Evolutionary conservation across 2,888 invertebrate genomes (phyloP), one percentile per base, ranked within the genome.

Genomic region (Kryphioiulus occultus): DNA sequence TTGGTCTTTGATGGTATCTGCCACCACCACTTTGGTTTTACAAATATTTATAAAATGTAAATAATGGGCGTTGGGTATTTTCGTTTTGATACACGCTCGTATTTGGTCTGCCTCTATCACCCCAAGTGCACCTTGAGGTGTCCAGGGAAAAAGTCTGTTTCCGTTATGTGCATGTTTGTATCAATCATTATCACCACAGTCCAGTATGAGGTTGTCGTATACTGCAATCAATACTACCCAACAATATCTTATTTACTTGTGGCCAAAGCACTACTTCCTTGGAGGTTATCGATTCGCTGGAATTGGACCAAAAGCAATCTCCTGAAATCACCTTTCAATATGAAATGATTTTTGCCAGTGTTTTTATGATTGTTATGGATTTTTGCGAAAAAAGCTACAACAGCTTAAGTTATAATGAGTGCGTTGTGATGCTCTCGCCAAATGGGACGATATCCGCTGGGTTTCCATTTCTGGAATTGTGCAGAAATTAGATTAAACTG

Each of bases 341-440:
- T 59, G 22, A 59, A 59, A 59, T 22, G 59, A 59, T 59, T 59
- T 59, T 59, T n/a, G 59, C 59, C 19, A 59, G 22, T n/a, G 59
- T 59, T 59, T 59, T 59, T 59, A 59, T 59, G 59, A 59, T 59
- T 59, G 59, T 59, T 59, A 59, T 59, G 22, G 59, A 59, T 59
- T 59, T 59, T 59, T 22, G 22, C n/a, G 47, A 47, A 59, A 59
- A 59, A 59, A 9, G 19, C 59, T 19, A 59, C 59, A 59, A 59
- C 59, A 59, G 59, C 59, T 59, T n/a, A 59, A n/a, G 59, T 59
- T 59, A 59, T 59, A 59, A 59, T 59, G 59, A 59, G 59, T 19
- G 59, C n/a, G 59, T 1, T 19, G 22, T 59, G 59, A 15, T 15
- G 0, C 17, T 17, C 47, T 47, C 47, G 47, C 47, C 47, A 47